These are phyloP conservation scores for Zele albiditarsus DNA, from an alignment of 2,888 invertebrate genomes.

Conservation along the genomic window DNA sequence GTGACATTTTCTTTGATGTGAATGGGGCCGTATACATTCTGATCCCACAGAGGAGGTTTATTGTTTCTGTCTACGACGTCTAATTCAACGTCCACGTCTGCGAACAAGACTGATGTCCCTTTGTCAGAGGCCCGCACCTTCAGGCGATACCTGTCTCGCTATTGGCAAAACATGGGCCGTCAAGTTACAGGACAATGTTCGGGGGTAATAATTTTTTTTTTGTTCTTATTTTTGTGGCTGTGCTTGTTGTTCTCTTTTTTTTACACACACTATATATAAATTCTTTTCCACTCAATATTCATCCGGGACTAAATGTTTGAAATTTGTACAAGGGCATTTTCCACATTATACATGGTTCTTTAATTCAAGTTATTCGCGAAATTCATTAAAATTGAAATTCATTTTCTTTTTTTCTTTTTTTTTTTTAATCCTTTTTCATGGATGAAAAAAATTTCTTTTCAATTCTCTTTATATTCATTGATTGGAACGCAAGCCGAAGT, in stretches of 20 bases:
- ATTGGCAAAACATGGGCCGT: slow-evolving; percentile 83
- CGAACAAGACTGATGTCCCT: slow-evolving; percentile 92
- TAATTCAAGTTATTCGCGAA: background rate
- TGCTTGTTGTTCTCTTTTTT: slow-evolving; percentile 50
- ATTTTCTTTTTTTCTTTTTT: slow-evolving; percentile 20
- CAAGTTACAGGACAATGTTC: slow-evolving; percentile 74
- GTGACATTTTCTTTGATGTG: slow-evolving; percentile 99
- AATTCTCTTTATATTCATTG: slow-evolving; percentile 11
- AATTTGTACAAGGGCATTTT: background rate
- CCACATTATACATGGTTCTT: background rate
- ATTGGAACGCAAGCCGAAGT: slow-evolving; percentile 53
- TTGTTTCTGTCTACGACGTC: slow-evolving; percentile 99
- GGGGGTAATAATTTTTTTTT: slow-evolving; percentile 52
- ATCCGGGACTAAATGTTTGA: slow-evolving; percentile 16
- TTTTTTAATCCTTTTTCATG: slow-evolving; percentile 45
- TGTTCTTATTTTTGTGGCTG: slow-evolving; percentile 55
- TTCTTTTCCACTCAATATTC: slow-evolving; percentile 13
- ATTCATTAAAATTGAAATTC: background rate
- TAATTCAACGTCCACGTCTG: slow-evolving; percentile 97
- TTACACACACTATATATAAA: slow-evolving; percentile 7
- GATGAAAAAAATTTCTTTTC: slow-evolving; percentile 34
- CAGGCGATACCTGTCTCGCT: slow-evolving; percentile 97
- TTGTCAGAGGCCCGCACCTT: slow-evolving; percentile 97
- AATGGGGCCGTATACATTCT: slow-evolving; percentile 96
- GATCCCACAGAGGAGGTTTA: slow-evolving; percentile 98